Evolutionary conservation across 2,888 invertebrate genomes (phyloP).

Genomic region (Apodemia hepburni): DNA sequence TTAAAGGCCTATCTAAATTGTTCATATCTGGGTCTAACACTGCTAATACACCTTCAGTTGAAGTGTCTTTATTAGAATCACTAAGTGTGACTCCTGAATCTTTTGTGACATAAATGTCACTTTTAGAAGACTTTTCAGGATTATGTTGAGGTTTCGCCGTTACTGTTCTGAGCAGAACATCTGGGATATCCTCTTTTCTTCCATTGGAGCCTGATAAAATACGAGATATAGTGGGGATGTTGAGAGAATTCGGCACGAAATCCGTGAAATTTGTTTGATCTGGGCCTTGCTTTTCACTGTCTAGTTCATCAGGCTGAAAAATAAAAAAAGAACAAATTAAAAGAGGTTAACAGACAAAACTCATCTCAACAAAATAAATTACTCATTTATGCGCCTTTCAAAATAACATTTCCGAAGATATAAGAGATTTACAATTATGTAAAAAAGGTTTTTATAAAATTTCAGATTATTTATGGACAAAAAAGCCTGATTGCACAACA

Average conservation of each 20-base stretch:
- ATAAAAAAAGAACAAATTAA: constrained; percentile 11
- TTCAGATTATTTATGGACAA: no score
- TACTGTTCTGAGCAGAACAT: constrained; percentile 85
- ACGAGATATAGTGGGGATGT: constrained; percentile 90
- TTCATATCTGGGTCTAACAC: constrained; percentile 76
- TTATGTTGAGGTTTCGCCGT: constrained; percentile 79
- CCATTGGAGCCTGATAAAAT: constrained; percentile 93
- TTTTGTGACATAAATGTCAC: constrained; percentile 64
- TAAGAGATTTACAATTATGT: no score
- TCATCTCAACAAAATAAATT: no score
- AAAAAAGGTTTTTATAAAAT: no score
- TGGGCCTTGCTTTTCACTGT: constrained; percentile 61
- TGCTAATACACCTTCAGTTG: constrained; percentile 72
- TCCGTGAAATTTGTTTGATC: constrained; percentile 80
- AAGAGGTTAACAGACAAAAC: not conserved
- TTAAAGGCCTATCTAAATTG: constrained; percentile 72
- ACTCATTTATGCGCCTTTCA: no score
- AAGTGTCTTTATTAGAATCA: constrained; percentile 60
- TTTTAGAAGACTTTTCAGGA: constrained; percentile 66
- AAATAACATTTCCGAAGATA: no score
- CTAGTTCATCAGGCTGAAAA: constrained; percentile 69
- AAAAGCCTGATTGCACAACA: no score
- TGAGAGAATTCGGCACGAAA: constrained; percentile 84
- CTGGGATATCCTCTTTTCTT: constrained; percentile 89
- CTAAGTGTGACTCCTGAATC: constrained; percentile 69